Base-by-base conservation (phyloP, 1,140 invertebrate genomes). In the Neocloeon triangulifer region DNA sequence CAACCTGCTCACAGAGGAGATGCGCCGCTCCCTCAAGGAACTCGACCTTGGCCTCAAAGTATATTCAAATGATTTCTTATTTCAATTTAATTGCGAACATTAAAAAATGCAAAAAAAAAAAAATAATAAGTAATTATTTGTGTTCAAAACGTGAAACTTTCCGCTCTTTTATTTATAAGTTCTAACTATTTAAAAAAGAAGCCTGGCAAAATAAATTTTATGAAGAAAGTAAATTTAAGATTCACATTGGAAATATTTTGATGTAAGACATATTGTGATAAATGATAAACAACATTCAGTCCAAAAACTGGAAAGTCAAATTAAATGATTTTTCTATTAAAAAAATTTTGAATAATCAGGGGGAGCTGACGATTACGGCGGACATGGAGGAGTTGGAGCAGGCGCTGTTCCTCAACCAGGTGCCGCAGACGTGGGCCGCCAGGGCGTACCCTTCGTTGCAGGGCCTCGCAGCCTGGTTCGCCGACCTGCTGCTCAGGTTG, bases 331-430 rank as follows among this genome's bases (percentile, higher is more conserved):
- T 4, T 3, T 3, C 3, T 25, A 2, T 12, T 2, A 6, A 2
- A 25, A 12, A 16, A 16, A 3, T 29, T 5, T 3, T 29, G 31
- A 47, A 47, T 30, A 35, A 43, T 14, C 41, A 82, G 70, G 88
- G 88, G 27, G 85, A 94, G 52, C 49, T 94, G 18, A 92, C 86
- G 1, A 89, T 94, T 33, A 89, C 82, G 27, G 59, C 71, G 8
- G 77, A 84, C 27, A 94, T 95, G 88, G 88, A 95, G 53, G 63
- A 69, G 17, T 48, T 94, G 21, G 72, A 81, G 53, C 69, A 77
- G 47, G 62, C 71, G 4, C 52, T 95, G 5, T 91, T 75, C 48
- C 65, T 91, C 62, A 86, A 94, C 51, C 53, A 66, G 29, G 76
- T 95, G 6, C 85, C 88, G 0, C 64, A 66, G 0, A 61, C 61